These are phyloP conservation scores for Anodontia alba DNA, from an alignment of 2,888 invertebrate genomes.

Conservation along the genomic window DNA sequence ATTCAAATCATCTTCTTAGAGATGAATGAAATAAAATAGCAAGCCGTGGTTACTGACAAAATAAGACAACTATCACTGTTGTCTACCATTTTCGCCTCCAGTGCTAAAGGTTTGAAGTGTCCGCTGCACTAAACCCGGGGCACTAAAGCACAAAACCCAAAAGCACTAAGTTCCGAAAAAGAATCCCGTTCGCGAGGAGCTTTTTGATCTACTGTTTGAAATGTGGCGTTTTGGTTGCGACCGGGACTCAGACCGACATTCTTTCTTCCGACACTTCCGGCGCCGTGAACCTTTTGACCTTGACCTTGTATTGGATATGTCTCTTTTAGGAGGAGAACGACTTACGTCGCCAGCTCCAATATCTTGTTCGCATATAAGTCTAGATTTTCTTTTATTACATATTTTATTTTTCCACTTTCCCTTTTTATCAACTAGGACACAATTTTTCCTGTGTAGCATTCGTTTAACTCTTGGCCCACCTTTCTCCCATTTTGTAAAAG, in stretches of 20 bases:
- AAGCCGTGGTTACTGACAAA: no score
- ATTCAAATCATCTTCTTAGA: no score
- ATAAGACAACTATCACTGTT: no score
- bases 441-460: constrained; percentile 74
- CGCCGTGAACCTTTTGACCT: constrained; percentile 29
- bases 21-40: no score
- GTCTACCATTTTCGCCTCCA: no score
- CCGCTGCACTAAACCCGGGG: background rate
- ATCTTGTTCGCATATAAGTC: constrained; percentile 77
- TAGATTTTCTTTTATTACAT: constrained; percentile 79
- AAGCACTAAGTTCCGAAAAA: constrained; percentile 5
- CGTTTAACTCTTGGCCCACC: constrained; percentile 74
- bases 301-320: constrained; percentile 26
- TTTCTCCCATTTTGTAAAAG: constrained; percentile 78
- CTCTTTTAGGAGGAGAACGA: constrained; percentile 54
- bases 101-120: no score
- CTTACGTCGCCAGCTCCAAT: constrained; percentile 39
- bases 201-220: constrained; percentile 12
- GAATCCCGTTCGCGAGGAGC: background rate
- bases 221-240: constrained; percentile 19
- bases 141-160: constrained; percentile 1
- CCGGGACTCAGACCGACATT: constrained; percentile 1
- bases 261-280: constrained; percentile 26
- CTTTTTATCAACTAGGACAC: constrained; percentile 80
- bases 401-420: constrained; percentile 81